A percentile compares a stretch with the other conserved stretches of the same genome.
phyloP scores from a whole-genome alignment of 2,797 vertebrate species.

The Clamator glandarius region DNA sequence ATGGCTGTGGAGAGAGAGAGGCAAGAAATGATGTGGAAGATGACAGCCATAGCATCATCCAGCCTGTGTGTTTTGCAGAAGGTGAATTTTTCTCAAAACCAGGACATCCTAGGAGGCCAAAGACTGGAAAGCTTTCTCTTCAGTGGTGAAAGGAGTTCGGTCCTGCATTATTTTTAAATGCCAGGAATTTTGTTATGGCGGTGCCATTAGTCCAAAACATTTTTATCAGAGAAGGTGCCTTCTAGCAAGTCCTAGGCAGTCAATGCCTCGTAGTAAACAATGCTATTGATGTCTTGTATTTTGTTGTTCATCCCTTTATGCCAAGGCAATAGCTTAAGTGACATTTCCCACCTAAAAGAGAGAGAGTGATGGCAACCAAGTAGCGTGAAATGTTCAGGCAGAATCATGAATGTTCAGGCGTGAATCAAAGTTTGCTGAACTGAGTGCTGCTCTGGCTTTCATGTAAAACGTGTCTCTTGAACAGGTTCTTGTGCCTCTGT shows the following conservation, averaged over 20 bases:
- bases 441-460: neutral
- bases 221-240: neutral
- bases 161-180: neutral
- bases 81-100: neutral
- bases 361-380: neutral
- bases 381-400: neutral
- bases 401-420: neutral
- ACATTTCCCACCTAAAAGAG: neutral
- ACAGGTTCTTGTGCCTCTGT: fast-evolving
- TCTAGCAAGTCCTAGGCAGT: neutral
- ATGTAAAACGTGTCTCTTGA: neutral
- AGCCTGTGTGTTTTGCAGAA: fast-evolving
- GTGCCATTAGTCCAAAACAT: fast-evolving
- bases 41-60: neutral
- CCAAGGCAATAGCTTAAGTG: neutral
- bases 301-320: neutral
- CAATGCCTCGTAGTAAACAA: neutral
- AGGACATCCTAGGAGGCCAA: neutral
- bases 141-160: neutral
- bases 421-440: neutral
- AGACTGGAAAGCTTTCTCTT: neutral
- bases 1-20: neutral
- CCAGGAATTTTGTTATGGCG: neutral
- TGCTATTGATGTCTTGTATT: neutral
- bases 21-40: neutral